Evolutionary conservation across 1,140 invertebrate species (phyloP).

Genomic region (Polypedilum pembai): DNA sequence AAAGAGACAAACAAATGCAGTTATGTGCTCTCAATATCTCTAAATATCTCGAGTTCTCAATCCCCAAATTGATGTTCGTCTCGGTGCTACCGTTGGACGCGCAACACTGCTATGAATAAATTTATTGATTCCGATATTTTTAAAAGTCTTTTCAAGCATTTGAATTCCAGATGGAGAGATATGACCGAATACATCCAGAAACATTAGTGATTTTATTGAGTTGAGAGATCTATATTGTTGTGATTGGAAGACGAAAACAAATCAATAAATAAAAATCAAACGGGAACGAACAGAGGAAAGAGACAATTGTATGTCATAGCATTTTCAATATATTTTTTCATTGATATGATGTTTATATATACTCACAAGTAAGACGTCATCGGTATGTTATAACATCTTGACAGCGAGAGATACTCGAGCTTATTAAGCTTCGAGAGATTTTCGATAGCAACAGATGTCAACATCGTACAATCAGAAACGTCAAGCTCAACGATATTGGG

Average conservation of each 20-base stretch:
- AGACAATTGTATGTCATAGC: no score
- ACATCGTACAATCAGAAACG: slow-evolving; percentile 71
- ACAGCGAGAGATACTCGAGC: slow-evolving; percentile 75
- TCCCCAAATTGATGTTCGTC: slow-evolving; percentile 82
- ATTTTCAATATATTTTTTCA: neutral
- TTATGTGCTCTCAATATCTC: neutral
- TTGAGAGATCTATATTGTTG: slow-evolving; percentile 47
- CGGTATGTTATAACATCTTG: slow-evolving; percentile 74
- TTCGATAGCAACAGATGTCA: slow-evolving; percentile 54
- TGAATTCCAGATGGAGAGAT: slow-evolving; percentile 54
- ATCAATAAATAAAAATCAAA: neutral
- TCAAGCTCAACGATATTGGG: slow-evolving; percentile 71
- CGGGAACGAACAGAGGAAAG: no score
- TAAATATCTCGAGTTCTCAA: slow-evolving; percentile 68
- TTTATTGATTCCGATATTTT: slow-evolving; percentile 48
- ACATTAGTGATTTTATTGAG: slow-evolving; percentile 51
- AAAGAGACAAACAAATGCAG: no score
- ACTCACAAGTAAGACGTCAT: slow-evolving; percentile 53
- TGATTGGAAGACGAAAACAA: neutral
- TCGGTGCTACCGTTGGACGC: slow-evolving; percentile 74
- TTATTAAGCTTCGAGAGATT: slow-evolving; percentile 55
- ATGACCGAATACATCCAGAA: slow-evolving; percentile 70
- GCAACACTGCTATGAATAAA: slow-evolving; percentile 66
- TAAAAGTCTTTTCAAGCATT: slow-evolving; percentile 45
- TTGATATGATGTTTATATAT: neutral